phyloP scores from a whole-genome alignment of 2,113 vertebrate genomes.

The Hyaena hyaena region DNA sequence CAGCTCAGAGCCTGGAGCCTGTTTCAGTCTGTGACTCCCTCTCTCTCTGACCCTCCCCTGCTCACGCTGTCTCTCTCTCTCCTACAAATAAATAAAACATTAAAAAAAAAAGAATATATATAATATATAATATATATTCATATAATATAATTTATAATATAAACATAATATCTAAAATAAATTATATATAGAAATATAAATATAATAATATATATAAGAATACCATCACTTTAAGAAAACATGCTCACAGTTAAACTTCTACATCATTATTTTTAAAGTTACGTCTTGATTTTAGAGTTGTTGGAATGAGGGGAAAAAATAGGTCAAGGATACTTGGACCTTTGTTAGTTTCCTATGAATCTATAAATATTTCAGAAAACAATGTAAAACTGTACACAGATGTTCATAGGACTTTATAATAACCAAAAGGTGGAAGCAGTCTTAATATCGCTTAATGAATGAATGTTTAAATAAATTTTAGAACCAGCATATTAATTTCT shows the following conservation, averaged over 20 bases:
- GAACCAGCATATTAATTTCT: background rate
- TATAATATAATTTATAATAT: too few relatives aligned
- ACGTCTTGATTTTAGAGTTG: background rate
- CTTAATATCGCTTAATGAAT: background rate
- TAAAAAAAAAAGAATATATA: too few relatives aligned
- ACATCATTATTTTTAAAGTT: background rate
- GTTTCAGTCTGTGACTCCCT: too few relatives aligned
- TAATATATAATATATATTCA: too few relatives aligned
- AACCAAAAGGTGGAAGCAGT: background rate
- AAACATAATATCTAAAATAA: too few relatives aligned
- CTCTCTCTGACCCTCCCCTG: too few relatives aligned
- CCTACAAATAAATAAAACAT: too few relatives aligned
- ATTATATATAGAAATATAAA: too few relatives aligned
- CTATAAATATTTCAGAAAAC: background rate
- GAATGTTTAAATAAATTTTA: background rate
- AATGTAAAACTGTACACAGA: background rate
- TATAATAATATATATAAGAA: background rate
- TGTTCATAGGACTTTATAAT: background rate
- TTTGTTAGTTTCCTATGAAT: background rate
- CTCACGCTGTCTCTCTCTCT: too few relatives aligned
- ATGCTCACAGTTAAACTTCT: background rate
- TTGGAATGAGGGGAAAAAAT: background rate
- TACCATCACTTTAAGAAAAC: background rate
- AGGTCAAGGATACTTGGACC: background rate
- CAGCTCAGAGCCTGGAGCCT: too few relatives aligned